Base-by-base conservation (phyloP, 2,797 vertebrate genomes). In the Cirrhinus mrigala region DNA sequence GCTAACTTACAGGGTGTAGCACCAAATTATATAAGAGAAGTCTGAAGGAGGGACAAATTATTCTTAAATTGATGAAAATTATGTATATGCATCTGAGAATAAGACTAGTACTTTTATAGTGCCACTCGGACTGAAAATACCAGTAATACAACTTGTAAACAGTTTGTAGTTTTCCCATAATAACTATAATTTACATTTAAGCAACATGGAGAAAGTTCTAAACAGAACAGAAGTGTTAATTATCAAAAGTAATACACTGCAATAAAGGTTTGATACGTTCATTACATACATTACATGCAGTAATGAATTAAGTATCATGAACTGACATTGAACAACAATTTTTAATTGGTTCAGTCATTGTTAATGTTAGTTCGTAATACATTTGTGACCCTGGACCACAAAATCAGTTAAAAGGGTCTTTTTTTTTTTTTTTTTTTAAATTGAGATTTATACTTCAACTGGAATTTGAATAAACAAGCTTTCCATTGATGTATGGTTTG, bases 61-160 rank as follows among this genome's bases (percentile, higher is more conserved):
- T 83, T 91, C 33, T 77, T 78, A 91, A 91, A 92, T 83, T 68
- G 82, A 87, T 87, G 88, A 85, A 90, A 92, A 91, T 85, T 15
- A 82, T 82, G 58, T 79, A 82, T 81, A 85, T 54, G 80, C 75
- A 62, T 86, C 77, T 87, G 85, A 80, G 64, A 37, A 85, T 87
- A 87, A 87, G 44, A 46, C 52, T 33, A 15, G 76, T 44, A 44
- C 20, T 27, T 64, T 66, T 79, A 15, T 70, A n/a, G 66, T 56
- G 50, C 79, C 33, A 18, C 50, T 81, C 27, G 76, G 56, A 18
- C 56, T 20, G 46, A 79, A 66, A 48, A 50, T 48, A 66, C 1
- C 16, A 48, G 6, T 29, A 20, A 48, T 48, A 12, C 37, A 44
- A n/a, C 22, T 14, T 78, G 70, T 73, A 24, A 48, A 73, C n/a